These are phyloP conservation scores for Nibea coibor DNA, from an alignment of 2,113 vertebrate genomes.

Conservation along the genomic window DNA sequence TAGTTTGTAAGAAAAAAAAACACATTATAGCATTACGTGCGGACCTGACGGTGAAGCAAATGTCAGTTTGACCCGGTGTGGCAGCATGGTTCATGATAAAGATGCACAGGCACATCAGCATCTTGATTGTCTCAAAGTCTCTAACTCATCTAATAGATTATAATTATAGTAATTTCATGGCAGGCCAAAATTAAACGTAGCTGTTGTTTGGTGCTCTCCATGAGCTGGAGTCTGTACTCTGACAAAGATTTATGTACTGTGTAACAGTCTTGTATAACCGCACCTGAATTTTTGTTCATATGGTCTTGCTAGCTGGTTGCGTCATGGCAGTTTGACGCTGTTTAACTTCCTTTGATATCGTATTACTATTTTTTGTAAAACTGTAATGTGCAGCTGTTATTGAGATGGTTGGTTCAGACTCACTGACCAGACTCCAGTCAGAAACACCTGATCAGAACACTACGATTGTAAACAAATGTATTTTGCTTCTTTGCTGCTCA, in stretches of 20 bases:
- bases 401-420: neutral
- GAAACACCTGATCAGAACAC: too few species aligned
- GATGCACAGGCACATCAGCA: neutral
- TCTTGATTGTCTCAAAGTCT: neutral
- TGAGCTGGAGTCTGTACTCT: neutral
- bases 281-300: too few species aligned
- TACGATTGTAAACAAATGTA: too few species aligned
- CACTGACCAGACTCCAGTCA: too few species aligned
- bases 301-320: too few species aligned
- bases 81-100: neutral
- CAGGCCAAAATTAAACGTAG: neutral
- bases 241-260: neutral
- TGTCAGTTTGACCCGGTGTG: conserved; percentile 39
- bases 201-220: neutral
- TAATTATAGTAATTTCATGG: too few species aligned
- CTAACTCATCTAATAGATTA: neutral
- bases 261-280: neutral
- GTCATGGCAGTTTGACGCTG: too few species aligned
- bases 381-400: neutral
- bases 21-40: neutral
- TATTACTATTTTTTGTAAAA: neutral
- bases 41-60: conserved; percentile 36
- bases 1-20: neutral
- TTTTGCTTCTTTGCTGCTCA: too few species aligned
- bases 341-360: too few species aligned